Evolutionary conservation across 2,888 invertebrate species (phyloP).

Genomic region (Stenichneumon culpator): DNA sequence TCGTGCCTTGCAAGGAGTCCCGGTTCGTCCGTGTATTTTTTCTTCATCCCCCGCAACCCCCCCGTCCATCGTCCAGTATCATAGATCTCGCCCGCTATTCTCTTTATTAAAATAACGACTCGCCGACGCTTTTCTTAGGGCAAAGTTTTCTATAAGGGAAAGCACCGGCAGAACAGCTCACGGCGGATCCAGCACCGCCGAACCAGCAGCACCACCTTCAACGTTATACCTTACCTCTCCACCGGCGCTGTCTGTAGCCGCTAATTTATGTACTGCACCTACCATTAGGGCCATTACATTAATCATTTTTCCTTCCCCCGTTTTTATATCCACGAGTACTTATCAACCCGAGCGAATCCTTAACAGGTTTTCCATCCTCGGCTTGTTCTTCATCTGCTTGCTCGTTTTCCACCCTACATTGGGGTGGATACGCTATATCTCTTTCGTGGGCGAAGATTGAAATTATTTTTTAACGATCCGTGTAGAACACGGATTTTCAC

Average conservation of each 20-base stretch:
- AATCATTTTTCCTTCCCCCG: slow-evolving; percentile 66
- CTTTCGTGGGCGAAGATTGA: slow-evolving; percentile 70
- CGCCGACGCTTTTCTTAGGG: slow-evolving; percentile 56
- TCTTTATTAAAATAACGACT: slow-evolving; percentile 63
- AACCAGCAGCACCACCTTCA: not conserved
- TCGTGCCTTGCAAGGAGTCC: not conserved
- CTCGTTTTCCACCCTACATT: slow-evolving; percentile 9
- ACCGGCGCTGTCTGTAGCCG: slow-evolving; percentile 31
- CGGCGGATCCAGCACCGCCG: not conserved
- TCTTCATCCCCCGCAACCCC: not conserved
- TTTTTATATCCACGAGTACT: slow-evolving; percentile 42
- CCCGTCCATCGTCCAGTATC: slow-evolving; percentile 11
- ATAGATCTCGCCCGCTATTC: slow-evolving; percentile 49
- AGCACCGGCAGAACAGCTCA: slow-evolving; percentile 11
- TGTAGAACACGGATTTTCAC: slow-evolving; percentile 56
- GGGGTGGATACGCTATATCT: not conserved
- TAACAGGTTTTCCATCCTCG: slow-evolving; percentile 63
- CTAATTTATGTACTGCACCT: slow-evolving; percentile 71
- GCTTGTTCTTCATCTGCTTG: slow-evolving; percentile 25
- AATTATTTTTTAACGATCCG: slow-evolving; percentile 77
- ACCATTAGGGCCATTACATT: slow-evolving; percentile 69
- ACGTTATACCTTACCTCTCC: not conserved
- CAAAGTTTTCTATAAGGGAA: slow-evolving; percentile 27
- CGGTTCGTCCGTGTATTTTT: slow-evolving; percentile 22
- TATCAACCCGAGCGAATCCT: slow-evolving; percentile 63